phyloP scores from a whole-genome alignment of 2,113 vertebrate species.

The Suncus etruscus region DNA sequence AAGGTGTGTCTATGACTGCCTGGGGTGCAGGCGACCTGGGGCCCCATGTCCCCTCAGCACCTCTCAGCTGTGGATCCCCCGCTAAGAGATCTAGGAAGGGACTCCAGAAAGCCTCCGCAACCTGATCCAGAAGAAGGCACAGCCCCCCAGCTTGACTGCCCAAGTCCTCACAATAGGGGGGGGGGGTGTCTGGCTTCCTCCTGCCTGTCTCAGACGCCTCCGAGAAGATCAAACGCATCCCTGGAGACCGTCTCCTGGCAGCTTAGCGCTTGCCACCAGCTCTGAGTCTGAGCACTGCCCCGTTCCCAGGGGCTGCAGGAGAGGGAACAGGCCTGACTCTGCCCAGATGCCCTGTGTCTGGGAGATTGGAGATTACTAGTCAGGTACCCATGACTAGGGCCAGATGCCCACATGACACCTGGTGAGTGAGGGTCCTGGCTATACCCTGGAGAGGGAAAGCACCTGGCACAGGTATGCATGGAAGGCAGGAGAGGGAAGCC shows the following conservation, averaged over 20 bases:
- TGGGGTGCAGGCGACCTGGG: not conserved
- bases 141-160: too few relatives aligned
- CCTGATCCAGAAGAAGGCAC: too few relatives aligned
- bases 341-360: too few relatives aligned
- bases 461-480: not conserved
- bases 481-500: not conserved
- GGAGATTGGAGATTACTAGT: not conserved
- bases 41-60: not conserved
- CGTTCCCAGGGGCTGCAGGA: too few relatives aligned
- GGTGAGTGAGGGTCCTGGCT: not conserved
- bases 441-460: not conserved
- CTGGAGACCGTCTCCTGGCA: conserved; percentile 78
- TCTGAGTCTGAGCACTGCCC: not conserved
- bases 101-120: too few relatives aligned
- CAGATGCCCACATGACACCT: not conserved
- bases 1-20: fast-evolving
- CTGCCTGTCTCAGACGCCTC: not conserved
- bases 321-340: too few relatives aligned
- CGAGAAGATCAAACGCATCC: conserved; percentile 54
- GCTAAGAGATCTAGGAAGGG: not conserved
- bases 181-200: conserved; percentile 19
- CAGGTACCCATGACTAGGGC: fast-evolving
- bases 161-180: too few relatives aligned
- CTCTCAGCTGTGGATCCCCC: not conserved
- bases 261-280: not conserved